A percentile compares a stretch with the other conserved stretches of the same genome.
Conservation (phyloP, 1,140 invertebrate genomes). For the Oryctes rhinoceros region DNA sequence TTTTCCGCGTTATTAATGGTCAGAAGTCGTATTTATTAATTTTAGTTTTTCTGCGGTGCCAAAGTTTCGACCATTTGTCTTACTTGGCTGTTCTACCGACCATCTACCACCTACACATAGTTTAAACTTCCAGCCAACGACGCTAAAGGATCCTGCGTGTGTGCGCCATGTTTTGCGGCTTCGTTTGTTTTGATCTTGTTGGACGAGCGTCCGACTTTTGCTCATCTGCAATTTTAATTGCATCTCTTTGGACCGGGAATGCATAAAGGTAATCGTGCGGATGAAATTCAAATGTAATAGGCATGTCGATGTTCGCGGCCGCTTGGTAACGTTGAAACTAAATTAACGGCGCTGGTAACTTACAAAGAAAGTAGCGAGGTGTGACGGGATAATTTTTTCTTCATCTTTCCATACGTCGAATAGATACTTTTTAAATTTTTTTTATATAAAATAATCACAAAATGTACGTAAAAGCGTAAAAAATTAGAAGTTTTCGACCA, state of each 20-base stretch:
- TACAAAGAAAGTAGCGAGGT: not conserved
- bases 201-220: not conserved
- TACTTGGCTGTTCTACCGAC: not conserved
- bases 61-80: not conserved
- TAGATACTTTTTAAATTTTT: too few relatives aligned
- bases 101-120: not conserved
- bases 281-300: not conserved
- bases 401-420: too few relatives aligned
- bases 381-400: not conserved
- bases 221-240: conserved; percentile 11
- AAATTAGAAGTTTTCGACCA: too few relatives aligned
- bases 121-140: not conserved
- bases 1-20: not conserved
- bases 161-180: not conserved
- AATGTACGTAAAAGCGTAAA: too few relatives aligned
- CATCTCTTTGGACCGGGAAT: not conserved
- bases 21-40: conserved; percentile 6
- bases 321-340: not conserved
- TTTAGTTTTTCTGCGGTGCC: conserved; percentile 3
- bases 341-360: not conserved
- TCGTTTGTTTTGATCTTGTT: not conserved
- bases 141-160: not conserved
- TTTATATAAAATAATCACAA: too few relatives aligned
- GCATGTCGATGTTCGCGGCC: not conserved
- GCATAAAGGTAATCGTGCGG: not conserved